Conservation (phyloP, 1,140 invertebrate genomes). For the Drosophila subobscura region DNA sequence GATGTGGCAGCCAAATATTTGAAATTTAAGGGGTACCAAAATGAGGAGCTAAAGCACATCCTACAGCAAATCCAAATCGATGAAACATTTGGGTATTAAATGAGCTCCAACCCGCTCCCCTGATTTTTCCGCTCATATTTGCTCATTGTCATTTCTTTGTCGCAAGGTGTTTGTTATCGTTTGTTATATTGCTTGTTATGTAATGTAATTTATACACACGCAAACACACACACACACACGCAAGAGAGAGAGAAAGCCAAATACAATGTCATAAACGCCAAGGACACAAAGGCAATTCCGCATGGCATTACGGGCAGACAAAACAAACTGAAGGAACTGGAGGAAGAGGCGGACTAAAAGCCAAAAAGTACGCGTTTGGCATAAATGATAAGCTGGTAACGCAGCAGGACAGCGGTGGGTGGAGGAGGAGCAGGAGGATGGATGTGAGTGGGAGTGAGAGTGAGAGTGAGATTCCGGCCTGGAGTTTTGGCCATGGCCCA, state of each 20-base stretch:
- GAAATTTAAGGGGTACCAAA: constrained; percentile 30
- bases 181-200: constrained; percentile 82
- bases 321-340: constrained; percentile 58
- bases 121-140: constrained; percentile 26
- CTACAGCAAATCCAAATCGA: constrained; percentile 47
- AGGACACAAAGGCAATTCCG: constrained; percentile 81
- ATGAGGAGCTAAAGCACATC: constrained; percentile 43
- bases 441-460: not conserved
- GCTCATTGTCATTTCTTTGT: constrained; percentile 36
- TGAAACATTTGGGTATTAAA: constrained; percentile 68
- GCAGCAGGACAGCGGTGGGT: constrained; percentile 46
- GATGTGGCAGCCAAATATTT: too few species aligned
- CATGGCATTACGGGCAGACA: constrained; percentile 74
- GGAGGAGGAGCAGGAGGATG: constrained; percentile 2
- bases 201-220: constrained; percentile 77
- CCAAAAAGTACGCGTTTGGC: constrained; percentile 77
- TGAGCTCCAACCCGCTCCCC: constrained; percentile 18
- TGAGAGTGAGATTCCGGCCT: not conserved
- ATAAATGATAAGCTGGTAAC: constrained; percentile 78
- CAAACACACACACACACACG: constrained; percentile 27
- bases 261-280: constrained; percentile 81
- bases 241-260: constrained; percentile 45
- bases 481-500: constrained; percentile 23
- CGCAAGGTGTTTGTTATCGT: constrained; percentile 80
- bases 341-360: constrained; percentile 51